A percentile compares a stretch with the other conserved stretches of the same genome.
These are phyloP conservation scores for Urocynchramus pylzowi DNA, from an alignment of 2,113 vertebrate genomes.

Conservation along the genomic window DNA sequence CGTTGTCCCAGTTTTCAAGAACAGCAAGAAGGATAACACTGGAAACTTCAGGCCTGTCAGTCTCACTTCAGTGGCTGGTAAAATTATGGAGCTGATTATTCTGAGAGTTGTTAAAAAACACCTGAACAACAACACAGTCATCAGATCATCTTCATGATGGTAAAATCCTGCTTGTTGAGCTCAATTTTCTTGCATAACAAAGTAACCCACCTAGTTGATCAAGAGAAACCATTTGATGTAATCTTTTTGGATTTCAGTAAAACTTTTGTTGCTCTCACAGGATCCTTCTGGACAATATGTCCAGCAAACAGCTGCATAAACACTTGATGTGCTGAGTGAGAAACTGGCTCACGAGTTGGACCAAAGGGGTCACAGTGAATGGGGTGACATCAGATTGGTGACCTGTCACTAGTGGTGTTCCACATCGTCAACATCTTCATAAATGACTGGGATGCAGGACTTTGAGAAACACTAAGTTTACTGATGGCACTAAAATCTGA, in stretches of 20 bases:
- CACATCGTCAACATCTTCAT: not conserved
- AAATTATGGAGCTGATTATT: not conserved
- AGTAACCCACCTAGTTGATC: not conserved
- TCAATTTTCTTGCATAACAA: not conserved
- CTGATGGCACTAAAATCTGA: not conserved
- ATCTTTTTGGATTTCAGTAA: not conserved
- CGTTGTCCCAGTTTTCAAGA: fast-evolving
- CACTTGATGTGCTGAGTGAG: not conserved
- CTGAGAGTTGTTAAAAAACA: not conserved
- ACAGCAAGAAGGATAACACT: not conserved
- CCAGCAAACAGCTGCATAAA: not conserved
- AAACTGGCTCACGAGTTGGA: fast-evolving
- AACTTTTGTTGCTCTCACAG: not conserved
- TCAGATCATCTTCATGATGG: fast-evolving
- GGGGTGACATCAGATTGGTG: not conserved
- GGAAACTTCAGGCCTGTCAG: not conserved
- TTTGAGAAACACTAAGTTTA: not conserved
- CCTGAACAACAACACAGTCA: not conserved
- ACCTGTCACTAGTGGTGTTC: not conserved
- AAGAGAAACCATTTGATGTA: not conserved
- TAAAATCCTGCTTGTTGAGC: not conserved
- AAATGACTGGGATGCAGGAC: not conserved
- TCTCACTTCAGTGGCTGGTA: not conserved
- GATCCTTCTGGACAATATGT: not conserved
- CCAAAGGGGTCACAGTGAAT: not conserved